Evolutionary conservation across 64 coral and sea anemone genomes (phyloP).

Genomic region (Cladopsammia gracilis): DNA sequence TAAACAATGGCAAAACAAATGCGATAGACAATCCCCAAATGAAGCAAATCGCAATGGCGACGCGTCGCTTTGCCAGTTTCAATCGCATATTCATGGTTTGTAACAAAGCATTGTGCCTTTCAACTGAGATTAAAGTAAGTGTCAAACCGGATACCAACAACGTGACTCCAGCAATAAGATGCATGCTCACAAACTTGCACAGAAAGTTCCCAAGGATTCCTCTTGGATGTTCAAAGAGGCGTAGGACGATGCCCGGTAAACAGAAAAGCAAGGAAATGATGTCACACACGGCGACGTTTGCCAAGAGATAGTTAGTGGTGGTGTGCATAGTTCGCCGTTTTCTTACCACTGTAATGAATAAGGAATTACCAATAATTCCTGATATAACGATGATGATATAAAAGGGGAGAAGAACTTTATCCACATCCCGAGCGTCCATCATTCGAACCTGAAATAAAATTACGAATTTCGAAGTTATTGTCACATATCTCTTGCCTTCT

Average conservation of each 20-base stretch:
- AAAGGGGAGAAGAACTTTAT: constrained; percentile 36
- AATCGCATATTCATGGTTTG: constrained; percentile 25
- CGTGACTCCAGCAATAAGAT: constrained; percentile 44
- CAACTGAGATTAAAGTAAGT: constrained; percentile 57
- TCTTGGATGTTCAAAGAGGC: constrained; percentile 48
- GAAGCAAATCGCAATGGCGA: constrained; percentile 16
- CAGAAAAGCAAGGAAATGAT: constrained; percentile 35
- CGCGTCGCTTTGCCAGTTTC: constrained; percentile 42
- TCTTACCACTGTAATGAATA: constrained; percentile 64
- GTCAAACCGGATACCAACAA: constrained; percentile 57
- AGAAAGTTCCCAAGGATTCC: constrained; percentile 34
- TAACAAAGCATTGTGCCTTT: constrained; percentile 67
- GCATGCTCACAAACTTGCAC: constrained; percentile 51
- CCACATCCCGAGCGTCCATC: neutral
- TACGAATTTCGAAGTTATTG: too few species aligned
- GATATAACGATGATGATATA: constrained; percentile 39
- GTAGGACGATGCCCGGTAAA: constrained; percentile 22
- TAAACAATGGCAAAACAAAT: constrained; percentile 26
- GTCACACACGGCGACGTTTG: constrained; percentile 64
- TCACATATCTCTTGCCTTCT: too few species aligned
- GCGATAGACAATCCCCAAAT: constrained; percentile 52
- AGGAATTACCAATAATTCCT: constrained; percentile 57
- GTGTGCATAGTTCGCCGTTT: constrained; percentile 68
- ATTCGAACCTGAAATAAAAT: too few species aligned
- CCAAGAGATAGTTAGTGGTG: constrained; percentile 65